Percentiles rank a stretch among this genome's conserved stretches.
Conservation (phyloP, 2,888 invertebrate genomes). For the Lepidonotus clava region DNA sequence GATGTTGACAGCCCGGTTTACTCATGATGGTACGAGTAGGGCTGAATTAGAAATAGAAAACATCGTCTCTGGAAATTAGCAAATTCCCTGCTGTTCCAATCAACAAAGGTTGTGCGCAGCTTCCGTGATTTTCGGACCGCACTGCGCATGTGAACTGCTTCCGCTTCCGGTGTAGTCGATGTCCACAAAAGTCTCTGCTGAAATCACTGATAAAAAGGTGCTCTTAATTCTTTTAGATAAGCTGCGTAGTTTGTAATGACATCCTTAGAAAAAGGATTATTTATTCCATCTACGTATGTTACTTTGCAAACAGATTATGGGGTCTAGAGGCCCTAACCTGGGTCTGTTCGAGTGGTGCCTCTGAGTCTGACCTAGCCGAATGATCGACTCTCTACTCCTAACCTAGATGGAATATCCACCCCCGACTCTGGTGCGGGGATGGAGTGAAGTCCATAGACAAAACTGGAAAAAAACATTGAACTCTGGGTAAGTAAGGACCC, state of each 20-base stretch:
- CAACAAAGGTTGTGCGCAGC: conserved; percentile 52
- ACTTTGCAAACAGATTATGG: too few species aligned
- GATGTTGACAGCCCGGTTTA: conserved; percentile 88
- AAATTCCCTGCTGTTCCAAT: conserved; percentile 51
- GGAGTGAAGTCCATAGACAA: too few species aligned
- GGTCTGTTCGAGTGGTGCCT: too few species aligned
- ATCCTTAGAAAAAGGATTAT: background rate
- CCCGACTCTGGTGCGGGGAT: too few species aligned
- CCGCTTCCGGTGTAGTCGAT: conserved; percentile 48
- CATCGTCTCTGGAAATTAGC: conserved; percentile 43
- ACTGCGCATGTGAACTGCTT: conserved; percentile 53
- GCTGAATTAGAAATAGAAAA: conserved; percentile 36
- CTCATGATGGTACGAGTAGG: conserved; percentile 57
- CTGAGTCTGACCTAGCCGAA: too few species aligned
- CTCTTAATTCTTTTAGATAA: background rate
- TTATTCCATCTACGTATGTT: too few species aligned
- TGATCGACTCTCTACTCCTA: too few species aligned
- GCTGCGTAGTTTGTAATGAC: too few species aligned
- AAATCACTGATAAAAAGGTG: background rate
- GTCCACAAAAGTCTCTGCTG: conserved; percentile 32
- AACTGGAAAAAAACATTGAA: too few species aligned
- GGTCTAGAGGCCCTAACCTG: too few species aligned
- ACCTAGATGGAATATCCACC: too few species aligned
- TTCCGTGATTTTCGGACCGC: background rate
- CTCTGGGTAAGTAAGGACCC: too few species aligned